phyloP scores from a whole-genome alignment of 2,797 vertebrate species.

The Hydrophis major region DNA sequence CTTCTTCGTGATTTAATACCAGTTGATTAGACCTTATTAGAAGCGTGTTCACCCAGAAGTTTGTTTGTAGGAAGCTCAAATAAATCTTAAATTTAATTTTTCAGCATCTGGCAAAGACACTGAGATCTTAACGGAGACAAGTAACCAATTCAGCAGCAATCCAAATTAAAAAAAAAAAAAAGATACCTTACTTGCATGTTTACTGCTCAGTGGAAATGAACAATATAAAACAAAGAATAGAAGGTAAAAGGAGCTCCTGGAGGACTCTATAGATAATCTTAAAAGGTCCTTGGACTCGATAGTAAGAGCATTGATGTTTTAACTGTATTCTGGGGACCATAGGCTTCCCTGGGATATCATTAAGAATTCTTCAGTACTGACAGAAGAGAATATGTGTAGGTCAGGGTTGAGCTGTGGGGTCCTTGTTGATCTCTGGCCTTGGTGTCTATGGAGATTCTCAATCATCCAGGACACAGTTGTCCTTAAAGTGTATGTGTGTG shows the following conservation, averaged over 20 bases:
- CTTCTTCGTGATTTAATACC: conserved; percentile 26
- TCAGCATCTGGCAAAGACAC: conserved; percentile 48
- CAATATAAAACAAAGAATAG: background rate
- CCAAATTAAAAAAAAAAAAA: conserved; percentile 39
- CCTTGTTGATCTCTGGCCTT: no score
- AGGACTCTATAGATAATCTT: background rate
- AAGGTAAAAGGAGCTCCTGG: background rate
- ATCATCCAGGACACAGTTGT: no score
- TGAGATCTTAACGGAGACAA: conserved; percentile 47
- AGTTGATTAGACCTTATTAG: conserved; percentile 42
- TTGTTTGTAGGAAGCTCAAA: conserved; percentile 42
- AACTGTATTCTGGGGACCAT: background rate
- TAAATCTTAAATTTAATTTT: conserved; percentile 52
- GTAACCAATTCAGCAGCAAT: conserved; percentile 49
- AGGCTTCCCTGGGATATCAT: background rate
- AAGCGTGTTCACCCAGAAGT: conserved; percentile 7
- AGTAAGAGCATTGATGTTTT: background rate
- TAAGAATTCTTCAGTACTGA: background rate
- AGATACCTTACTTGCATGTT: conserved; percentile 59
- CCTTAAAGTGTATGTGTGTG: no score
- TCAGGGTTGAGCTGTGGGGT: no score
- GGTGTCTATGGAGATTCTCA: no score
- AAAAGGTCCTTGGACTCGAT: background rate
- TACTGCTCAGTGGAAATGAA: conserved; percentile 43
- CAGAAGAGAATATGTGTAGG: no score